Conservation (phyloP, 2,113 vertebrate species). For the Burhinus bistriatus region DNA sequence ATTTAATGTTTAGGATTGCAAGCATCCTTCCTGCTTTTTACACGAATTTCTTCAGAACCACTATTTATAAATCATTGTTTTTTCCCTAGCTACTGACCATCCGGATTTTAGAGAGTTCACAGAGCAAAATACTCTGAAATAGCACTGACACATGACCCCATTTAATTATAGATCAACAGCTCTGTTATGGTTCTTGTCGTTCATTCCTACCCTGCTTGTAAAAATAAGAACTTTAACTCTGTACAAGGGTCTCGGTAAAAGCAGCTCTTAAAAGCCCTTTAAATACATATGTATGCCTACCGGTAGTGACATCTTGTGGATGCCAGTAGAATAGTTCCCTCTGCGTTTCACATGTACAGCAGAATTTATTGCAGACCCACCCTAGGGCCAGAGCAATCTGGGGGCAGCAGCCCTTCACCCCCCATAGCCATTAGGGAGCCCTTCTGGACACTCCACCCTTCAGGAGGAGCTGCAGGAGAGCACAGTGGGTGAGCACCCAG, state of each 20-base stretch:
- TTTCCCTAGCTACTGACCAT: neutral
- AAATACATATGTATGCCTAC: fast-evolving
- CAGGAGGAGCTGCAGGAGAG: neutral
- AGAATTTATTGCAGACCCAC: too few relatives aligned
- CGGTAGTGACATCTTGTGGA: neutral
- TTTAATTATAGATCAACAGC: neutral
- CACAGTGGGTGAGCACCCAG: fast-evolving
- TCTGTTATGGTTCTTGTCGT: neutral
- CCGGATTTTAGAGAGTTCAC: neutral
- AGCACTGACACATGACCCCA: neutral
- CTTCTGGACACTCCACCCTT: neutral
- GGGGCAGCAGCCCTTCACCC: neutral
- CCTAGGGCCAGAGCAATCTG: fast-evolving
- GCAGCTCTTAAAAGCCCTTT: neutral
- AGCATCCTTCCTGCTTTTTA: neutral
- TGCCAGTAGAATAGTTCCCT: fast-evolving
- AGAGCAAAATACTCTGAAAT: neutral
- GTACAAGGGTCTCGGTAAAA: neutral
- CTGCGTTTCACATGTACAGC: fast-evolving
- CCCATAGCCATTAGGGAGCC: fast-evolving
- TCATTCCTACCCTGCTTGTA: neutral
- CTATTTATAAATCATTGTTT: neutral
- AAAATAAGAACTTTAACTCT: neutral
- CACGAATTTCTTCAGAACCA: neutral
- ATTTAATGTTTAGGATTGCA: neutral